These are phyloP conservation scores for Platyrinchus mystaceus DNA, from an alignment of 2,797 vertebrate species.

Conservation along the genomic window DNA sequence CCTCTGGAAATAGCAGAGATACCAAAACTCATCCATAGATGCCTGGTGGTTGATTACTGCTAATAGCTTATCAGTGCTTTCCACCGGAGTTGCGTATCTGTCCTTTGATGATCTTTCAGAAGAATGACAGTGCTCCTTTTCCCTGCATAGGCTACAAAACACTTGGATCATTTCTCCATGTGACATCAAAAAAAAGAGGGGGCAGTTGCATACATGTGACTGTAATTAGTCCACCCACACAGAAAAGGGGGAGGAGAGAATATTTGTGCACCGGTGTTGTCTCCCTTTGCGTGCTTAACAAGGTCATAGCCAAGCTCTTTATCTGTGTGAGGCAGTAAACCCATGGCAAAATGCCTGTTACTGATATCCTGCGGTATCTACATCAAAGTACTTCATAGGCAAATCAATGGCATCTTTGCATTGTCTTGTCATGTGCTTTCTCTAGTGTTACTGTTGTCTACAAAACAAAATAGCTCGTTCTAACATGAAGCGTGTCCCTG, in stretches of 20 bases:
- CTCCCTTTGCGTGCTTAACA: background rate
- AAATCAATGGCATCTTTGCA: background rate
- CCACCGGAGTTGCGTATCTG: background rate
- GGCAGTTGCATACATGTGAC: background rate
- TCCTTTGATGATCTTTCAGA: background rate
- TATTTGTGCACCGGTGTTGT: background rate
- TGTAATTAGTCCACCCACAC: background rate
- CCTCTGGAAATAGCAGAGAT: background rate
- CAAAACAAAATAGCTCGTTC: background rate
- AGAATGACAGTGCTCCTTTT: background rate
- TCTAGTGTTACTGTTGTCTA: background rate
- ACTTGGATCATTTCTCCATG: background rate
- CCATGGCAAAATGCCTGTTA: background rate
- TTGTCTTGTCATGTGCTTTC: background rate
- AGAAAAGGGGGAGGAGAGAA: background rate
- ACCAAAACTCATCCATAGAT: background rate
- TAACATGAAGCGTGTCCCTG: background rate
- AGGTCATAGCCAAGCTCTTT: background rate
- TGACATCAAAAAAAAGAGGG: background rate
- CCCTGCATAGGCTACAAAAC: background rate
- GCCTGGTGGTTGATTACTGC: background rate
- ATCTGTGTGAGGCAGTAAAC: background rate
- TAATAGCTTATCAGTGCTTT: background rate
- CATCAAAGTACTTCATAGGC: background rate
- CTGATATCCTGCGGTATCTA: rapidly evolving